Evolutionary conservation across 1,140 invertebrate species (phyloP).

Genomic region (Charaxes varanes): DNA sequence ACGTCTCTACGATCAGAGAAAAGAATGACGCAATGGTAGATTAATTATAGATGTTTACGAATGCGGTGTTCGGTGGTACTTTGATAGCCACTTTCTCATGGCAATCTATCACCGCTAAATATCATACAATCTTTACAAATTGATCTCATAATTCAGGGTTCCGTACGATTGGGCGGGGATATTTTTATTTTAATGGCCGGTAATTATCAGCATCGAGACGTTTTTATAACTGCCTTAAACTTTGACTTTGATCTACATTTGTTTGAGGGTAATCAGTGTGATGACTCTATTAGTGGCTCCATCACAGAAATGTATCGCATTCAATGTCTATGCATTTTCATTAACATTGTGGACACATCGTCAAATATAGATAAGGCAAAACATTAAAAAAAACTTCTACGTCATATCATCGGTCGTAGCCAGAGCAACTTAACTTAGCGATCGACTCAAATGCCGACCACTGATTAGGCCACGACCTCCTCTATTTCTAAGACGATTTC

Average conservation of each 20-base stretch:
- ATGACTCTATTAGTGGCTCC: conserved; percentile 7
- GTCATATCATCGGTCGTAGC: no score
- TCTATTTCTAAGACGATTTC: not conserved
- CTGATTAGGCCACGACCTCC: no score
- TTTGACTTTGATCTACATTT: conserved; percentile 14
- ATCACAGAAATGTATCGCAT: no score
- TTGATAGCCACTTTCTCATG: conserved; percentile 1
- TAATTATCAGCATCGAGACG: conserved; percentile 7
- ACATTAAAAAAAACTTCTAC: no score
- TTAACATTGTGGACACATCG: no score
- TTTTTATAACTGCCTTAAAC: conserved; percentile 13
- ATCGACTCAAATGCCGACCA: no score
- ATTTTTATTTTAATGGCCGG: conserved; percentile 12
- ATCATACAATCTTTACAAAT: conserved; percentile 17
- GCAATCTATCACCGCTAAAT: conserved; percentile 13
- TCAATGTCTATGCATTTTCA: no score
- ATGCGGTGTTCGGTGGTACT: not conserved
- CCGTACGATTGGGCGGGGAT: conserved; percentile 13
- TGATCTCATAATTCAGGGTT: conserved; percentile 27
- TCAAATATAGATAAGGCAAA: no score
- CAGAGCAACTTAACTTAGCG: no score
- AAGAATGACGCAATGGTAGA: no score
- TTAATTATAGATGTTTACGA: no score
- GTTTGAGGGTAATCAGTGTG: conserved; percentile 8
- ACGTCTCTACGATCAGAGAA: no score